Evolutionary conservation across 2,113 vertebrate genomes (phyloP).

Genomic region (Etia nguti): DNA sequence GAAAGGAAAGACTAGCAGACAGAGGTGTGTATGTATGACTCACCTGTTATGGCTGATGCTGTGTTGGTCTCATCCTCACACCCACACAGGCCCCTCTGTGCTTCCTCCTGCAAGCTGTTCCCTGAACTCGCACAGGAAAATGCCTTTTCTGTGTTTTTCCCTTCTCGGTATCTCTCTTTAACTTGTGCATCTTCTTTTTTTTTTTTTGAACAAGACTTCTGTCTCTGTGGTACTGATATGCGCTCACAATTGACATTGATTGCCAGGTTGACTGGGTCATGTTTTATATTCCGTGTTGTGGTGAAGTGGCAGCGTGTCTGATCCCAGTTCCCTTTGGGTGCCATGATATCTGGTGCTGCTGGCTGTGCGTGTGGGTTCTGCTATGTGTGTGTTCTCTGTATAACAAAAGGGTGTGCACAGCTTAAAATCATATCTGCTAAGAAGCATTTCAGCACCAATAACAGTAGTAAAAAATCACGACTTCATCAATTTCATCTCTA

Average conservation of each 20-base stretch:
- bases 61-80: conserved; percentile 40
- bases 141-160: background rate
- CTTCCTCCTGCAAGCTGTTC: conserved; percentile 44
- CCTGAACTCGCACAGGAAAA: conserved; percentile 5
- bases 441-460: background rate
- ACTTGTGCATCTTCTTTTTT: background rate
- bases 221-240: background rate
- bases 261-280: conserved; percentile 31
- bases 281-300: conserved; percentile 5
- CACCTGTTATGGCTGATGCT: conserved; percentile 45
- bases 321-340: background rate
- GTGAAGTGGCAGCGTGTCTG: background rate
- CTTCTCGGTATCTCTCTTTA: background rate
- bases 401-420: background rate
- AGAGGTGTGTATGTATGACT: conserved; percentile 35
- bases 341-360: background rate
- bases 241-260: conserved; percentile 44
- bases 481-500: background rate
- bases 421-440: background rate
- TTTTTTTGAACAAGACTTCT: background rate
- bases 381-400: background rate
- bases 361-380: background rate
- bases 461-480: background rate
- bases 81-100: conserved; percentile 32
- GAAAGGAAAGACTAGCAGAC: conserved; percentile 13